Evolutionary conservation across 2,113 vertebrate species (phyloP), one percentile per base, ranked within the genome.

Genomic region (Platichthys flesus): DNA sequence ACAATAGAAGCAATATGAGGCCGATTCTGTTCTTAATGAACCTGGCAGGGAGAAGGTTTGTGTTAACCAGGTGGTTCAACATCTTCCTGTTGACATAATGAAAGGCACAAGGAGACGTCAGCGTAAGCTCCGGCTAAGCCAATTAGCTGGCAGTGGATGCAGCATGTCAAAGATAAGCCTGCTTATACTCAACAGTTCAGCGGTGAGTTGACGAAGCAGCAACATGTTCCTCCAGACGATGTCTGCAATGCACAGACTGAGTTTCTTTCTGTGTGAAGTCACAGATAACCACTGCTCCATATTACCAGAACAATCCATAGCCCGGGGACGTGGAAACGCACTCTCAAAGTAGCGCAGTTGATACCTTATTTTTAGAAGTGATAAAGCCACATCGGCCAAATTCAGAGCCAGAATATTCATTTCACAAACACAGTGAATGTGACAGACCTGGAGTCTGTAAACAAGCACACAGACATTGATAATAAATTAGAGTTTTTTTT

Each of bases 71-170:
- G 18, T 20, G 9, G 18, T 42, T 61, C 47, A 1, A 81, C 51
- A 7, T 20, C 67, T 61, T 24, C 0, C 49, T 20, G 42, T 23
- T 35, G 37, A 37, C 66, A 51, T 9, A 5, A 16, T 56, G 35
- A 76, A 68, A 58, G 28, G 47, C 71, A 66, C 6, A 7, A 55
- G 45, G 71, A 40, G 42, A 54, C 67, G 71, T 49, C 47, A 61
- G 65, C 21, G 52, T 79, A 71, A 81, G 62, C 78, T 66, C 42
- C 54, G 8, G 68, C 72, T 83, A 79, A 90, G 74, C 81, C 85
- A 79, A 75, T 89, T 79, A 84, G 47, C 26, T 28, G 5, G 15
- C 6, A 54, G 76, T 68, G 79, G 85, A 80, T 56, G 31, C n/a
- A 70, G 61, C 18, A 23, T 2, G 37, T 64, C 66, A 65, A 64